Base-by-base conservation (phyloP, 1,140 invertebrate species). In the Augochlora pura region DNA sequence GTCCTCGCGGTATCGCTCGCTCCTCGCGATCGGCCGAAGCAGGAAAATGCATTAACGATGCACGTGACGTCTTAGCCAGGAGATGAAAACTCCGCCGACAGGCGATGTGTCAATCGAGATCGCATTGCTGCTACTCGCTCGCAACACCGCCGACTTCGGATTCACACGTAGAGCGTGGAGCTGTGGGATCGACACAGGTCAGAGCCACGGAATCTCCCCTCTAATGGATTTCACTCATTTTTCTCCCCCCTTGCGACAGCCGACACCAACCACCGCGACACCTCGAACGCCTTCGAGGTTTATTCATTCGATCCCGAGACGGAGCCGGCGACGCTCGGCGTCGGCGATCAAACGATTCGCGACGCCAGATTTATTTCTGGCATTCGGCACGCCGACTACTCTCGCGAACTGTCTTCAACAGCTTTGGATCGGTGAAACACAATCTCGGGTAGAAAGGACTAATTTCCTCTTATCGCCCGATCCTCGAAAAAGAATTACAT, bases 161-260 rank as follows among this genome's bases (percentile, higher is more conserved):
- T 80, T 84, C 62, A 38, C 63, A 73, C 49, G 64, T 42, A 64
- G 77, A 23, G 64, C 46, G 71, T 27, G 46, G 76, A 70, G 59
- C 38, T 71, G n/a, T n/a, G 66, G 46, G 72, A 87, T 88, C 81
- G 80, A 82, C 81, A 76, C 70, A 89, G 87, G 84, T 89, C 82
- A 87, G 80, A 88, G 77, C 66, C 81, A 72, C 62, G 76, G 52
- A 49, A 78, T 77, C 86, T 90, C 87, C 90, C 90, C 90, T 90
- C 91, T 93, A 93, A 93, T 93, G 92, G 91, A 93, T 93, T 93
- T 93, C 90, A 91, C 92, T 92, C 91, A 93, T 93, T 93, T 93
- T 93, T 92, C 91, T 92, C 91, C 88, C 75, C 84, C 86, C 72
- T 79, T 86, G 85, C 85, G 78, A 16, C 79, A 72, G 76, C 52